phyloP scores from a whole-genome alignment of 64 coral and sea anemone genomes.

The Stichodactyla helianthus region DNA sequence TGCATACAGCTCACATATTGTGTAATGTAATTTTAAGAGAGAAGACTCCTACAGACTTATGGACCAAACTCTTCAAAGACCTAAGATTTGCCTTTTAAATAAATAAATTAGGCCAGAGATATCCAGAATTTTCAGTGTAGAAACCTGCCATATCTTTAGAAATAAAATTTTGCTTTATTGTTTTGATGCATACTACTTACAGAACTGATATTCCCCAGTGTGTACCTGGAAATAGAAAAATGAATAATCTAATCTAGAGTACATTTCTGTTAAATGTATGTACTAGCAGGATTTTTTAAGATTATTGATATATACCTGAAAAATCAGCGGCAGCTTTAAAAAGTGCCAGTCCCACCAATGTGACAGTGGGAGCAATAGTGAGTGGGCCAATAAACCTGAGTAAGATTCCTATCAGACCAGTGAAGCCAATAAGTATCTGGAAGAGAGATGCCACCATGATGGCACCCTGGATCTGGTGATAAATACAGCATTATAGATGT shows the following conservation, averaged over 20 bases:
- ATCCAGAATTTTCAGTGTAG: too few species aligned
- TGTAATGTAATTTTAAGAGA: too few species aligned
- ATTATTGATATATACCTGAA: constrained; percentile 17
- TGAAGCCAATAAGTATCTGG: constrained; percentile 79
- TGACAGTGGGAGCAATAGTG: constrained; percentile 75
- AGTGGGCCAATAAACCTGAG: constrained; percentile 81
- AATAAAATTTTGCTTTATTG: background rate
- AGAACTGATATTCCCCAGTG: constrained; percentile 78
- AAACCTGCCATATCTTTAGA: background rate
- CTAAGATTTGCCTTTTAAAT: too few species aligned
- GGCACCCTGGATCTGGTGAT: constrained; percentile 81
- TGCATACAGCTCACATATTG: too few species aligned
- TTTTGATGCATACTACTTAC: constrained; percentile 29
- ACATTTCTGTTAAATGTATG: too few species aligned
- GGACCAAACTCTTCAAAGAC: too few species aligned
- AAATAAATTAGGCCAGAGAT: too few species aligned
- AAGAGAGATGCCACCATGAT: constrained; percentile 88
- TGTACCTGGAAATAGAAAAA: constrained; percentile 40
- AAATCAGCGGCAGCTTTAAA: constrained; percentile 53
- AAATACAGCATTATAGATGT: background rate
- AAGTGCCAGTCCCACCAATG: constrained; percentile 72
- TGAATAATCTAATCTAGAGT: background rate
- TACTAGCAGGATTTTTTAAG: too few species aligned
- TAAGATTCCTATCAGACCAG: constrained; percentile 71
- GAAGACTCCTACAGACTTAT: too few species aligned